Conservation (phyloP, 2,797 vertebrate genomes). For the Clarias fuscus region DNA sequence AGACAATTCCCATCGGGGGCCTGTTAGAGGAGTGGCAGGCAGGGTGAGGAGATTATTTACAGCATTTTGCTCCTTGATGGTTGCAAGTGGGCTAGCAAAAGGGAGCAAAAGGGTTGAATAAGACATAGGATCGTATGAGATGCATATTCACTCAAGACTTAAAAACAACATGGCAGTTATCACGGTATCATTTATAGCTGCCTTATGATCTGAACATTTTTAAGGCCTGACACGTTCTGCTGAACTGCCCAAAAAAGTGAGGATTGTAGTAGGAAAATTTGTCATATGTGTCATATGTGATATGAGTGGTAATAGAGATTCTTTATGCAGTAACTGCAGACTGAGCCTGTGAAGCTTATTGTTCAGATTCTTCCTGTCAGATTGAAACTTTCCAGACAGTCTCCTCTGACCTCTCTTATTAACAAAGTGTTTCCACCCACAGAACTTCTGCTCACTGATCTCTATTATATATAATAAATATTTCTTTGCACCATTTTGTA, state of each 20-base stretch:
- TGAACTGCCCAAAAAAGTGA: constrained; percentile 30
- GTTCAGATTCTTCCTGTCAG: background rate
- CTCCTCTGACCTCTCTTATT: background rate
- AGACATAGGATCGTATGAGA: constrained; percentile 46
- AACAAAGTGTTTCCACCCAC: background rate
- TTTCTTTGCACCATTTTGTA: background rate
- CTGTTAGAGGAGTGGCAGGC: constrained; percentile 29
- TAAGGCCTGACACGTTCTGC: constrained; percentile 25
- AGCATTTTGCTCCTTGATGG: constrained; percentile 41
- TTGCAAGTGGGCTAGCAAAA: constrained; percentile 25
- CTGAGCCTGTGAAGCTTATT: background rate
- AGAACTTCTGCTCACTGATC: background rate
- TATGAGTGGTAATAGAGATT: background rate
- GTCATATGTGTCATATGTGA: background rate
- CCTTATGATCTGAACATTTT: constrained; percentile 41
- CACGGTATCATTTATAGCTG: constrained; percentile 36
- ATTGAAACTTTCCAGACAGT: background rate
- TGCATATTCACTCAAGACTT: constrained; percentile 47
- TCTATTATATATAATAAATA: too few relatives aligned
- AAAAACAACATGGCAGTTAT: constrained; percentile 41
- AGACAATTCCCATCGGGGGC: constrained; percentile 50
- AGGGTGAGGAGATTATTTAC: constrained; percentile 41
- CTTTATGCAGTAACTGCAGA: too few relatives aligned
- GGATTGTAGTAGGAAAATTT: too few relatives aligned
- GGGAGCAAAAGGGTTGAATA: constrained; percentile 29